Base-by-base conservation (phyloP, 1,140 invertebrate genomes). In the Stenopsyche tienmushanensis region DNA sequence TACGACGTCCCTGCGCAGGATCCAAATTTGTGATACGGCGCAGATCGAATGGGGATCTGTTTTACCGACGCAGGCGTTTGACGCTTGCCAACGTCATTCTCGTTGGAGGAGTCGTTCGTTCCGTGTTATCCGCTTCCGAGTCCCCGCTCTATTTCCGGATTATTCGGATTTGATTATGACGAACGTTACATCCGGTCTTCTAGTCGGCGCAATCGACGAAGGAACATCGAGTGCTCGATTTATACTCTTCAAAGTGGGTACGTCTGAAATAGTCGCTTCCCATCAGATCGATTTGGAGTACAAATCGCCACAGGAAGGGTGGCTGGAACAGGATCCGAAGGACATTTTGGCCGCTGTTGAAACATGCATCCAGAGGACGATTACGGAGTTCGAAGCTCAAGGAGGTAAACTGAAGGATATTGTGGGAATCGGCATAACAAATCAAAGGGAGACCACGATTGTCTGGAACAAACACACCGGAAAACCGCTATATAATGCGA, bases 211-310 rank as follows among this genome's bases (percentile, higher is more conserved):
- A 15, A 93, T 98, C 60, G 96, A 98, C 74, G 94, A 98, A 81
- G 96, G 96, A 59, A 98, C 96, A 1, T 95, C 93, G 50, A 96
- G 93, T 73, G 90, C 91, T 18, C 82, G 96, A 68, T 97, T 98
- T 83, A 84, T 98, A 72, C 90, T 97, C 26, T 97, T 97, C 79
- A 88, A 91, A 70, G 90, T 91, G 1, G 86, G 89, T 71, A 90
- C 87, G 26, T 87, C 88, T 24, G 91, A 96, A 76, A 85, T 97
- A 1, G 81, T 97, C 1, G 91, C 92, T 5, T 93, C 85, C 66
- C 92, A 96, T 82, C 94, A 97, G 78, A 87, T 90, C 55, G 88
- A 93, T 74, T 84, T 96, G 25, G 83, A 86, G 29, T 89, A 91
- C 45, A 83, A 85, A 45, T 92, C 85, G 76, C 91, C 92, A n/a